Evolutionary conservation across 2,888 invertebrate species (phyloP), one percentile per base, ranked within the genome.

Genomic region (Camptogramma bilineatum): DNA sequence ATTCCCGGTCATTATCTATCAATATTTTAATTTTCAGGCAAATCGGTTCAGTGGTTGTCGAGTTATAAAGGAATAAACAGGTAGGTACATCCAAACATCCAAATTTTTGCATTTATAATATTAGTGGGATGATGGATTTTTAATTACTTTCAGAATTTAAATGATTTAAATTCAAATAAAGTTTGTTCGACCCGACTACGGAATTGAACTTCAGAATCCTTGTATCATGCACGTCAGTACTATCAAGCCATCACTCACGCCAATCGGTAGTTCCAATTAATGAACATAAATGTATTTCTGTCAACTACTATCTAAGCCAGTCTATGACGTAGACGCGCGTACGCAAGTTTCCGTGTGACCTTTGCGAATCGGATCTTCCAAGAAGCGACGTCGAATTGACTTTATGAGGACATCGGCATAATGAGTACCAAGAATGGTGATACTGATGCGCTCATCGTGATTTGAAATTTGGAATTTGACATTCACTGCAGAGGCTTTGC

Each of bases 341-440:
- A 52, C 62, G 51, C 62, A 56, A 52, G 62, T 58, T 54, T 58
- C 51, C 34, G 57, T 55, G 10, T 54, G 66, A 70, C 64, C 66
- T 71, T 71, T 71, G 66, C 71, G 58, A 47, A 34, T 56, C 52
- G 54, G 48, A 52, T 47, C 19, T 58, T 58, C 72, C 58, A 31
- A 70, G 70, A 72, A 70, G 53, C 51, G 31, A 50, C 9, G 58
- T 57, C 57, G 57, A 70, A 68, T 65, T 64, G 62, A 50, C 62
- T 61, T 59, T 65, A 64, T 62, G 67, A 60, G 65, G 69, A 62
- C 66, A 68, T 54, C 24, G 51, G 17, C 59, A 54, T 58, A 62
- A 70, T 70, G 39, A 57, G 51, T 72, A 68, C 72, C 53, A n/a
- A 57, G 72, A 70, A 72, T 62, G 60, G 58, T 57, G 65, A 62